Conservation (phyloP, 2,113 vertebrate genomes). For the Oncorhynchus clarkii region DNA sequence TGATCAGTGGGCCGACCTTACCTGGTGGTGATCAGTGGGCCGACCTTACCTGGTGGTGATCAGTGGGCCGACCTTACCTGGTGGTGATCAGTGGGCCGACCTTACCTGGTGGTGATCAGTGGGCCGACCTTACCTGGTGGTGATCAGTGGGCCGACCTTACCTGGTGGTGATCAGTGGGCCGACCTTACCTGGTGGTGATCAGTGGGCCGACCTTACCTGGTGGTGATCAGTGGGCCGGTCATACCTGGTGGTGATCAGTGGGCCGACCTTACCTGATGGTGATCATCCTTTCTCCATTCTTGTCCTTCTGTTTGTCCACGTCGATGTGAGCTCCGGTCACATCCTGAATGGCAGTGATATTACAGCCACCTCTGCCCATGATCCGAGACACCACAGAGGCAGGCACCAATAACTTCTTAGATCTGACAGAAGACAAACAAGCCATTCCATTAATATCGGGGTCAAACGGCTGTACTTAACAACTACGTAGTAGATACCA, state of each 20-base stretch:
- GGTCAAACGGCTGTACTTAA: neutral
- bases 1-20: neutral
- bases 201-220: slow-evolving; percentile 65
- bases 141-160: slow-evolving; percentile 32
- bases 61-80: no score
- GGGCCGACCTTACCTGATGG: slow-evolving; percentile 19
- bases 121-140: no score
- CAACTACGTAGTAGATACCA: neutral
- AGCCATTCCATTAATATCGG: neutral
- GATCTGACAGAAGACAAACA: slow-evolving; percentile 66
- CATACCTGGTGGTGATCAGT: slow-evolving; percentile 87
- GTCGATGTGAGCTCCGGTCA: slow-evolving; percentile 88
- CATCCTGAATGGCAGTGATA: slow-evolving; percentile 89
- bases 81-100: no score
- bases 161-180: slow-evolving; percentile 85
- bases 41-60: no score
- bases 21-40: no score
- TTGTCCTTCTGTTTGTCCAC: slow-evolving; percentile 94
- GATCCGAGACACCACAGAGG: slow-evolving; percentile 89
- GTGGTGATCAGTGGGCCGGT: slow-evolving; percentile 46
- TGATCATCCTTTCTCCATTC: slow-evolving; percentile 91
- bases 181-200: no score
- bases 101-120: no score
- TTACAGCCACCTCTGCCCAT: slow-evolving; percentile 91
- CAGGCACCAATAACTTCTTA: slow-evolving; percentile 89